These are phyloP conservation scores for Lasioglossum albipes DNA, from an alignment of 1,140 invertebrate species.

Conservation along the genomic window DNA sequence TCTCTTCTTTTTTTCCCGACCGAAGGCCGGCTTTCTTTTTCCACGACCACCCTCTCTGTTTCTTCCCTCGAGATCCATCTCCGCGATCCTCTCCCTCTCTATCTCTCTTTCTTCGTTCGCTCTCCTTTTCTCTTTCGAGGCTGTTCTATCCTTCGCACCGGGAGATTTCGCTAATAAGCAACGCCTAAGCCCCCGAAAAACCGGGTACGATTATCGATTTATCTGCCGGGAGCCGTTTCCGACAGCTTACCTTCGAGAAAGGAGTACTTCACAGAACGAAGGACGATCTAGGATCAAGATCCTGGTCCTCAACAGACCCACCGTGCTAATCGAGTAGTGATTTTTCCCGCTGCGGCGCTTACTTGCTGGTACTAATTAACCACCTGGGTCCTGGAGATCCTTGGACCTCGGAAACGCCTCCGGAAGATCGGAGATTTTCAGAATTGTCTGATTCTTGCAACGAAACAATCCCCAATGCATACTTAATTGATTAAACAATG, in stretches of 20 bases:
- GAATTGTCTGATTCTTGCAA: no score
- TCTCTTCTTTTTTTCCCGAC: conserved; percentile 2
- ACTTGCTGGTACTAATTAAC: conserved; percentile 24
- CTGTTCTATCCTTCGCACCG: conserved; percentile 47
- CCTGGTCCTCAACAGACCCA: no score
- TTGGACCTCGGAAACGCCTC: no score
- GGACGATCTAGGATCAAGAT: conserved; percentile 21
- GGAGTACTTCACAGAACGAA: neutral
- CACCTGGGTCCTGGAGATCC: neutral
- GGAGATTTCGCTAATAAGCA: conserved; percentile 73
- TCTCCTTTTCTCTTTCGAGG: neutral
- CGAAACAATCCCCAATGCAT: no score
- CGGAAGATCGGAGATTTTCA: no score
- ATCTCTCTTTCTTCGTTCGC: neutral
- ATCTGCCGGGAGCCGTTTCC: conserved; percentile 38
- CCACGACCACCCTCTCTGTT: conserved; percentile 4
- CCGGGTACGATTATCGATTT: conserved; percentile 71
- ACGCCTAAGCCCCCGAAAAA: conserved; percentile 37
- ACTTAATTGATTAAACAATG: no score
- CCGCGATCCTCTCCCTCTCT: neutral
- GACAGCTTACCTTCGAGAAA: neutral
- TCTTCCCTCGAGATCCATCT: no score
- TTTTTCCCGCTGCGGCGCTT: conserved; percentile 3
- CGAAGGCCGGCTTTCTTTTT: conserved; percentile 3
- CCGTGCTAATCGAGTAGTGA: conserved; percentile 27